These are phyloP conservation scores for Magallana nippona DNA, from an alignment of 2,888 invertebrate species.

Conservation along the genomic window DNA sequence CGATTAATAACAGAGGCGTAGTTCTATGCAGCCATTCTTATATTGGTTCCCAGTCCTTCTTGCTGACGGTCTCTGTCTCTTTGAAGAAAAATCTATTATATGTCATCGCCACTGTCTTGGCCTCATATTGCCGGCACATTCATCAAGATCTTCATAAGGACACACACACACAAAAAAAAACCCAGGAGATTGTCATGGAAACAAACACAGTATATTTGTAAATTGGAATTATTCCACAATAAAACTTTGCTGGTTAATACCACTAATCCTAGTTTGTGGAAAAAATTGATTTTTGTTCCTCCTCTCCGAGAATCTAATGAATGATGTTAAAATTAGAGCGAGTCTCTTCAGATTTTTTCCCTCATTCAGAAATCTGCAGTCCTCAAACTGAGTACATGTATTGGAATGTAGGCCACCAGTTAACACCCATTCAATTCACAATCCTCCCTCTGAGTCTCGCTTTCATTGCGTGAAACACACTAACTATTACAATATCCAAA, in stretches of 20 bases:
- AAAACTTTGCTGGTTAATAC: constrained; percentile 9
- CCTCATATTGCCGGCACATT: neutral
- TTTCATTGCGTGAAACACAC: constrained; percentile 17
- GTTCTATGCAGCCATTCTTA: neutral
- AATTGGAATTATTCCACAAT: constrained; percentile 20
- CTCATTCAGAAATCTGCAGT: neutral
- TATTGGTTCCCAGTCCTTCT: no score
- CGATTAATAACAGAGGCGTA: neutral
- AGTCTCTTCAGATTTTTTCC: neutral
- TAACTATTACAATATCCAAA: neutral
- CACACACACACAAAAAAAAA: neutral
- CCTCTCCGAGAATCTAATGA: neutral
- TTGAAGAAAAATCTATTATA: neutral
- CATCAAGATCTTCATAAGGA: neutral
- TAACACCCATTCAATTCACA: neutral
- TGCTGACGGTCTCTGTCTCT: neutral
- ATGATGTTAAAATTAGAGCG: neutral
- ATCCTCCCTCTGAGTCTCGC: neutral
- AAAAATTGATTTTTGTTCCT: constrained; percentile 28
- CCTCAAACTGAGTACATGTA: neutral
- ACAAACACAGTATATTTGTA: neutral
- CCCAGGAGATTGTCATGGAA: constrained; percentile 19
- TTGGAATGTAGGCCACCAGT: constrained; percentile 13
- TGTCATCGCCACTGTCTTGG: neutral
- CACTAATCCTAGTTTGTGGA: neutral